Conservation (phyloP, 2,888 invertebrate species). For the Campoplex nolae region DNA sequence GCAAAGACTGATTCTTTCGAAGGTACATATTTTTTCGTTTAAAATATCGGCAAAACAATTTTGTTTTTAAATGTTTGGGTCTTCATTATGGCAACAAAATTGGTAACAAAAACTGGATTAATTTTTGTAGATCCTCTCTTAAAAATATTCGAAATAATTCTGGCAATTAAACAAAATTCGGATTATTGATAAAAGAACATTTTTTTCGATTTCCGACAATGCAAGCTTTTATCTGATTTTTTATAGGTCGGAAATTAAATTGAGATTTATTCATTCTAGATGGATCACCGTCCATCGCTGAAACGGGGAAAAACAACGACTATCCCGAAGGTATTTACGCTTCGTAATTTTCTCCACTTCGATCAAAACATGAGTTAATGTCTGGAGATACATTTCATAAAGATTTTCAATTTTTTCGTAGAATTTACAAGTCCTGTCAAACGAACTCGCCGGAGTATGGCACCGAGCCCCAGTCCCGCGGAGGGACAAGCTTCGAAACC, state of each 20-base stretch:
- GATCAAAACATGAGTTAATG: not conserved
- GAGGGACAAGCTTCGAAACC: constrained; percentile 84
- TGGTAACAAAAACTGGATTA: not conserved
- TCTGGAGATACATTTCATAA: not conserved
- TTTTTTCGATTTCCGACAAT: not conserved
- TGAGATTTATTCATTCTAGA: constrained; percentile 73
- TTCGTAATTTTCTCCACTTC: not conserved
- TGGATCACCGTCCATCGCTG: constrained; percentile 76
- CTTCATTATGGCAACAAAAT: no score
- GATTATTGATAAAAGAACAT: not conserved
- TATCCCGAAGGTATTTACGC: constrained; percentile 79
- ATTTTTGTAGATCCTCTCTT: not conserved
- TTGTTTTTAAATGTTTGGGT: not conserved
- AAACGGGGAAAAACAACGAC: constrained; percentile 79
- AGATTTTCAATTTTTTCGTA: constrained; percentile 54
- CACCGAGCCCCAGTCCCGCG: constrained; percentile 83
- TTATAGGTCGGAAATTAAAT: not conserved
- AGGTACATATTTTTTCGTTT: constrained; percentile 71
- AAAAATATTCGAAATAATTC: no score
- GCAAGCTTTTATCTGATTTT: not conserved
- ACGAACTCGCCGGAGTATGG: constrained; percentile 81
- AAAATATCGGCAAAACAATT: not conserved
- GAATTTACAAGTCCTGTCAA: constrained; percentile 79
- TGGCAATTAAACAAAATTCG: not conserved
- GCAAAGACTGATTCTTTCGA: constrained; percentile 78